Evolutionary conservation across 2,113 vertebrate genomes (phyloP).

Genomic region (Galemys pyrenaicus): DNA sequence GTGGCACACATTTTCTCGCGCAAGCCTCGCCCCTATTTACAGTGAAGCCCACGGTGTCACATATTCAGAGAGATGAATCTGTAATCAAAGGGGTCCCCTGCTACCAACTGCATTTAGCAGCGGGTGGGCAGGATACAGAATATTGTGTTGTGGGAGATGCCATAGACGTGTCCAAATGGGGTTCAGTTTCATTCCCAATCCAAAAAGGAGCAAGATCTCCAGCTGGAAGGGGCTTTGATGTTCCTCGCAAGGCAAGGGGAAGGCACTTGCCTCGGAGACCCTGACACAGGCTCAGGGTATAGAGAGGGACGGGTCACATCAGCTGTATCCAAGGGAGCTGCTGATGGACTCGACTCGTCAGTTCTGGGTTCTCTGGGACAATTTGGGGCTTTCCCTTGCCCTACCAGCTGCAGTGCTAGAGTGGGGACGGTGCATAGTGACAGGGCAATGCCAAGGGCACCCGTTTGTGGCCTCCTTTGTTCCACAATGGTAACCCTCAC

Average conservation of each 20-base stretch:
- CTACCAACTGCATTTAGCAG: neutral
- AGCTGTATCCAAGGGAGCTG: accelerated
- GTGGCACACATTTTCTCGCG: neutral
- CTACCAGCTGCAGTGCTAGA: neutral
- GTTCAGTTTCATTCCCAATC: neutral
- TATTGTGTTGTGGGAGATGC: neutral
- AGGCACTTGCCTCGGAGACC: neutral
- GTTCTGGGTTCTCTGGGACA: neutral
- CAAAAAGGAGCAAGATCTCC: neutral
- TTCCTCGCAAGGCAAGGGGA: neutral
- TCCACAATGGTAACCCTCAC: neutral
- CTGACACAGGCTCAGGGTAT: neutral
- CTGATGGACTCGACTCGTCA: neutral
- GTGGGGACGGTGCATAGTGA: neutral
- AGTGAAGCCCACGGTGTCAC: neutral
- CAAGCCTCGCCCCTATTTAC: neutral
- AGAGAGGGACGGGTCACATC: neutral
- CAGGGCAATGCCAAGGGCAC: neutral
- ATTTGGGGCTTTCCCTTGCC: neutral
- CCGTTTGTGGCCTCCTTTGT: neutral
- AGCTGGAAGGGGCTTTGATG: neutral
- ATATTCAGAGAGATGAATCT: neutral
- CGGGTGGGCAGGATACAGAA: neutral
- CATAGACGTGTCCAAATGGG: neutral
- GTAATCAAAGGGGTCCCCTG: neutral